Evolutionary conservation across 2,797 vertebrate genomes (phyloP), one percentile per base, ranked within the genome.

Genomic region (Centroberyx gerrardi): DNA sequence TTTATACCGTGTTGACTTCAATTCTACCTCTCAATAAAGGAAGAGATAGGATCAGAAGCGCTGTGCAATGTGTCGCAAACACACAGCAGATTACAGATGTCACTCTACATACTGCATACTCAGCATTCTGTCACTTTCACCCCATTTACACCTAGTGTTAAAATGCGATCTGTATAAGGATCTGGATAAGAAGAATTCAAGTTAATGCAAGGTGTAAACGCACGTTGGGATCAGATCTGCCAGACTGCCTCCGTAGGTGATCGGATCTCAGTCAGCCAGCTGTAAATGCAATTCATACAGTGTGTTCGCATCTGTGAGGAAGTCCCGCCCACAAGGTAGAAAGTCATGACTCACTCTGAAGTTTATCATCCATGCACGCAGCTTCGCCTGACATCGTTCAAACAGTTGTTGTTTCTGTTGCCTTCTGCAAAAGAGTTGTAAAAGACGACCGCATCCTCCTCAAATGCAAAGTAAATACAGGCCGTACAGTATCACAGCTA

Each of bases 381-480:
- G n/a, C 22, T 78, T n/a, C 55, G 22, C 22, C 22, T 1, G 22
- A 22, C 22, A 22, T 22, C 22, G 22, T 22, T 22, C 22, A 22
- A 22, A 22, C 22, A 22, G 22, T 22, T 22, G 22, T 22, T 22
- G 22, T 53, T 88, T 82, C 62, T 67, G 70, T 68, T 76, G 81
- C 78, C 87, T 89, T 88, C 73, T 74, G 83, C 84, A 66, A 87
- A 86, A 78, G 72, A 74, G 74, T 80, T 65, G 46, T 88, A 91
- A 88, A 93, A 88, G 82, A 90, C 65, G 78, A 91, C 92, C 92
- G 90, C 92, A 91, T 90, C 85, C 89, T 88, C 84, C 88, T 80
- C 33, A 22, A 68, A 65, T 84, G 74, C 85, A 88, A 88, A 90
- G 92, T 68, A 88, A 86, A 90, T 76, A 72, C 65, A 0, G 68